Evolutionary conservation across 2,113 vertebrate species (phyloP).

Genomic region (Clarias gariepinus): DNA sequence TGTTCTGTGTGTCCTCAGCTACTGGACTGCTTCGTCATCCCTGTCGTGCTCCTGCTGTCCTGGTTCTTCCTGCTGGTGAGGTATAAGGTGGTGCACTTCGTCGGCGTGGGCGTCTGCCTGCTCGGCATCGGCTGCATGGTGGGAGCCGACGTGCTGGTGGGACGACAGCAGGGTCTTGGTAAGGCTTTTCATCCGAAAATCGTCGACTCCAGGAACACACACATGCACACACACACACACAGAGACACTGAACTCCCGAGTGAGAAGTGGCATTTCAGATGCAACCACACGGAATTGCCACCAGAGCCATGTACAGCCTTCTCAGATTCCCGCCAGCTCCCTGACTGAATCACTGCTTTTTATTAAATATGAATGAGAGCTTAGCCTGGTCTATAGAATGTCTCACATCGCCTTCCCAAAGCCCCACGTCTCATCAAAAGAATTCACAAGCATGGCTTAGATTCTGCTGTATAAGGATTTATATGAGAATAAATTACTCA

Average conservation of each 20-base stretch:
- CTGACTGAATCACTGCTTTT: constrained; percentile 34
- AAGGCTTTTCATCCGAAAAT: constrained; percentile 52
- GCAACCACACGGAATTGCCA: not conserved
- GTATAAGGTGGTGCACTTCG: constrained; percentile 90
- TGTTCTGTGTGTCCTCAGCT: constrained; percentile 69
- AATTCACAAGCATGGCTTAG: not conserved
- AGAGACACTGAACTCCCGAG: not conserved
- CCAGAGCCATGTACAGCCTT: constrained; percentile 22
- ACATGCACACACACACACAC: constrained; percentile 26
- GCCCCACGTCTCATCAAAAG: constrained; percentile 17
- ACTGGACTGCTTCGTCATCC: constrained; percentile 92
- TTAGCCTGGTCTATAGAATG: constrained; percentile 26
- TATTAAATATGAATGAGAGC: constrained; percentile 55
- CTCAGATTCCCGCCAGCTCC: constrained; percentile 15
- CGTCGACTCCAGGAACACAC: not conserved
- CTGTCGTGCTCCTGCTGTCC: constrained; percentile 91
- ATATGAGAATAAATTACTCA: constrained; percentile 17
- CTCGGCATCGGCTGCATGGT: constrained; percentile 94
- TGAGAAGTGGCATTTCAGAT: constrained; percentile 29
- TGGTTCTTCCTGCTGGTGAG: constrained; percentile 95
- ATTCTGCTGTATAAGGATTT: constrained; percentile 22
- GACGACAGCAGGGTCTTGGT: constrained; percentile 89
- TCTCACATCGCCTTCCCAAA: constrained; percentile 13
- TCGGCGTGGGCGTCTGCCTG: constrained; percentile 88
- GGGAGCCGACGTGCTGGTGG: constrained; percentile 87